Evolutionary conservation across 2,888 invertebrate genomes (phyloP), one percentile per base, ranked within the genome.

Genomic region (Coenonympha glycerion): DNA sequence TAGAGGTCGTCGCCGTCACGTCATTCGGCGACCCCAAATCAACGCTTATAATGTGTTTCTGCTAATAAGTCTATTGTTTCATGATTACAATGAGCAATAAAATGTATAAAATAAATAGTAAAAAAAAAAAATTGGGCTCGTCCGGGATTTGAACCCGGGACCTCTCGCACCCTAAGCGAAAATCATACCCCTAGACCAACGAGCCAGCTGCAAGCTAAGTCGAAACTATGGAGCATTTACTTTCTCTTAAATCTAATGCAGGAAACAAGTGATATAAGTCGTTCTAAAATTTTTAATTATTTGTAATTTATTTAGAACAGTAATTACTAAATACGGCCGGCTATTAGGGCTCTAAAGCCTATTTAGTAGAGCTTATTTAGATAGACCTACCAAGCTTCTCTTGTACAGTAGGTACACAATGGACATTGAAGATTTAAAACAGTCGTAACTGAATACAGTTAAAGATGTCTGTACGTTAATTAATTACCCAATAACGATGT

Each of bases 61-160:
- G 26, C 26, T 26, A 26, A 26, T 28, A 28, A 28, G 11, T 3
- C 28, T n/a, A 28, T 28, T 28, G 28, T 28, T 28, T 28, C 3
- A n/a, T n/a, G 11, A 28, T 28, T n/a, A 28, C 11, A 28, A 28
- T 28, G 11, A 11, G n/a, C 28, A 28, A 26, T 26, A 9, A 26
- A 9, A 26, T 9, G 9, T 6, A 9, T 26, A 24, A 26, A 26
- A 3, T 26, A 26, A 15, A 2, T n/a, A 21, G 19, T 21, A 13
- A 15, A 11, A 5, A 22, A 37, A 36, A 15, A 2, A 2, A 6
- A 8, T 69, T 66, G 85, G 85, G 85, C 86, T 84, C 84, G 84
- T 85, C 86, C 84, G 86, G 84, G 85, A 86, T 84, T 86, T 86
- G 84, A 87, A 87, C 85, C 85, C 85, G 84, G 84, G 82, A 85